Base-by-base conservation (phyloP, 2,113 vertebrate species). In the Podarcis raffonei region DNA sequence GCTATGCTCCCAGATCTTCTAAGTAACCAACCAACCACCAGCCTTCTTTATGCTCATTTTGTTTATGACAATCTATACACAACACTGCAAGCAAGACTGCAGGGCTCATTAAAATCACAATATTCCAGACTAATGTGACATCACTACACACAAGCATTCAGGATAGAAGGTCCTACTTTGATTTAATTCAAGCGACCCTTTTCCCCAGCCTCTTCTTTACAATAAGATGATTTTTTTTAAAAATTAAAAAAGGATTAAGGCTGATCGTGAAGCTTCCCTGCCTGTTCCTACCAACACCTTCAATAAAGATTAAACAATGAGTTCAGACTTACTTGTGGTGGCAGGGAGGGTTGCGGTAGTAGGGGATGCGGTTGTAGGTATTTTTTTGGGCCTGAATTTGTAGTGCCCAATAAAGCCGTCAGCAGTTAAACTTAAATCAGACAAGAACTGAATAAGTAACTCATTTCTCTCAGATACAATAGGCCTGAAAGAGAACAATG, bases 321-420 rank as follows among this genome's bases (percentile, higher is more conserved):
- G 85, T 27, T 90, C 78, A 86, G 92, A 97, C 98, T 97, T 97
- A 99, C 99, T 94, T 96, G 98, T 96, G 74, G 97, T 98, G 89
- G 94, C 89, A 20, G 98, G 96, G 35, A 95, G 75, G 25, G 96
- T 95, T 83, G 98, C 98, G 30, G 98, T 91, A 6, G 98, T 97
- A 0, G 84, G 90, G 42, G 91, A 76, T 32, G 98, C 98, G 65
- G 98, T 98, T 89, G 94, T 95, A 20, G 96, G 96, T 86, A 98
- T 94, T 92, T 98, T 99, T 96, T 98, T 99, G 30, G 98, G 98
- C 95, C 98, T 98, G 95, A 99, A 99, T 96, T 98, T 99, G 94
- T 99, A 99, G 95, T 99, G 98, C 81, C 97, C 98, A 72, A 99
- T 98, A 96, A 99, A 99, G 32, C 99, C 99, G 81, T 99, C 99